Conservation (phyloP, 2,888 invertebrate genomes). For the Tetheella fluctuosa region DNA sequence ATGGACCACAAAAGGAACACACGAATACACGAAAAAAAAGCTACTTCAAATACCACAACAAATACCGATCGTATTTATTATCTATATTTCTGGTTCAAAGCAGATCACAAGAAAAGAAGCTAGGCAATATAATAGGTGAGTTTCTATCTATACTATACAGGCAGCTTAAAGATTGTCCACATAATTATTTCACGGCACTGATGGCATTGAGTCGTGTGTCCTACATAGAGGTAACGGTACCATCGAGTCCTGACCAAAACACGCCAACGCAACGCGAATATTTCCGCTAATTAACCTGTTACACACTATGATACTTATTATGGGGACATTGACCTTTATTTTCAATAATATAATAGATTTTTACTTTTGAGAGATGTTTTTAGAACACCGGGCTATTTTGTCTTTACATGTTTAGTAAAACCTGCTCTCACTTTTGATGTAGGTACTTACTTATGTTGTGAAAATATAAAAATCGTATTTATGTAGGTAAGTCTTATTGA, state of each 20-base stretch:
- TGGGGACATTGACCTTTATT: conserved; percentile 57
- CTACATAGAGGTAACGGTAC: conserved; percentile 67
- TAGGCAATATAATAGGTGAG: not conserved
- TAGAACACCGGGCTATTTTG: conserved; percentile 28
- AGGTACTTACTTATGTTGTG: not conserved
- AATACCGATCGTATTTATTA: too few species aligned
- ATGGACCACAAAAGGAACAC: too few species aligned
- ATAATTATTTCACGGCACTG: conserved; percentile 39
- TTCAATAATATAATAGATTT: conserved; percentile 34
- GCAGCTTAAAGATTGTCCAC: conserved; percentile 29
- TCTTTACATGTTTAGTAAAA: conserved; percentile 21
- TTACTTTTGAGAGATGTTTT: conserved; percentile 33
- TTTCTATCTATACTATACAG: conserved; percentile 9
- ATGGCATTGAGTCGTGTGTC: conserved; percentile 51
- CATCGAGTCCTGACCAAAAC: conserved; percentile 63
- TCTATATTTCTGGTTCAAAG: too few species aligned
- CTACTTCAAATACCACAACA: too few species aligned
- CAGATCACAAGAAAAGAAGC: not conserved
- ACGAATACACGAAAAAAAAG: too few species aligned
- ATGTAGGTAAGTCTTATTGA: too few species aligned
- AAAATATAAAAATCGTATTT: too few species aligned
- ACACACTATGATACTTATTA: conserved; percentile 50
- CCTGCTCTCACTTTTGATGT: not conserved
- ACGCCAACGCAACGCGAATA: conserved; percentile 46
- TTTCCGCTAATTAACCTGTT: conserved; percentile 69